Base-by-base conservation (phyloP, 2,888 invertebrate species). In the Aphodius sticticus region DNA sequence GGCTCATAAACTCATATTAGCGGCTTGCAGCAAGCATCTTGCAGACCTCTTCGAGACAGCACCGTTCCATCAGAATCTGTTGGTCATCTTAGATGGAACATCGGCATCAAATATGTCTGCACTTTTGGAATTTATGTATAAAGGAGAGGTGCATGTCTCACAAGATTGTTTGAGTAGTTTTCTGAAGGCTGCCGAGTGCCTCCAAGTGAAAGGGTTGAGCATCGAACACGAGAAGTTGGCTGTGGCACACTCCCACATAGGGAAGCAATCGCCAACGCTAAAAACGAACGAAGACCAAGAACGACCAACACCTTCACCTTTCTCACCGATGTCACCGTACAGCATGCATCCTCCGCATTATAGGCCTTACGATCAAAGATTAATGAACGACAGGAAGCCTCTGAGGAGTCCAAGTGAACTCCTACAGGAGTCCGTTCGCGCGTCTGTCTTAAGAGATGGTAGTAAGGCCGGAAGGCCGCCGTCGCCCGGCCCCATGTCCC, bases 1-100 rank as follows among this genome's bases (percentile, higher is more conserved):
- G 91, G 97, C 96, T 85, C 97, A 97, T 92, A 96, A 96, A 90
- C 92, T 97, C 88, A 97, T 97, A 87, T 91, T 97, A 89, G 97
- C 97, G 85, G 97, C 97, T 87, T 96, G 96, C 92, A 96, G 96
- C 91, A 97, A 96, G 90, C 96, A 97, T 89, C 95, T 97, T 90
- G 96, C 96, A 88, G 96, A 96, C 90, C 90, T 97, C 85, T 97
- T 97, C 90, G 96, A 96, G 91, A 94, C 95, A 83, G 96, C 96
- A 84, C 96, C 96, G 80, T 92, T 94, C 77, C 93, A 94, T 87
- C 94, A 95, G 88, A 94, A 94, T 82, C 93, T 96, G 87, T 95
- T 96, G 87, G 96, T 97, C 87, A 96, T 97, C 88, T 91, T 97
- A 89, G 96, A 97, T 90, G 96, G 96, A 83, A 97, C 96, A 85